Percentiles rank a stretch among this genome's conserved stretches.
phyloP scores from a whole-genome alignment of 2,797 vertebrate species.

The Gallinago solitaria region DNA sequence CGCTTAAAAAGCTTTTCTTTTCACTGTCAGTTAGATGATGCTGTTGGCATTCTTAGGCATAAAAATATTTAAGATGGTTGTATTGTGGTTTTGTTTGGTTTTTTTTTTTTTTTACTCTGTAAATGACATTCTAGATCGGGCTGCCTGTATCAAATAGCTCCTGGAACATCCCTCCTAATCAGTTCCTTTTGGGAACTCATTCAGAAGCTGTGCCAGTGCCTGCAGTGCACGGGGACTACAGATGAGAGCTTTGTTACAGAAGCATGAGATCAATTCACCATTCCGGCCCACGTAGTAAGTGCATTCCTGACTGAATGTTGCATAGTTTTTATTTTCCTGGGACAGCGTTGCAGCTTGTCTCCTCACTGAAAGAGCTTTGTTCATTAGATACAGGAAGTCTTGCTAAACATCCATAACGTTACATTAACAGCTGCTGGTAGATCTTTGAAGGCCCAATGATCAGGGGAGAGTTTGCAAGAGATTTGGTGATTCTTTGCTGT shows the following conservation, averaged over 20 bases:
- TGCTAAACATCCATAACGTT: conserved; percentile 51
- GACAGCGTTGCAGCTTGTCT: conserved; percentile 54
- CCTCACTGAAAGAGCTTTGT: conserved; percentile 38
- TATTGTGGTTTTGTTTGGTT: neutral
- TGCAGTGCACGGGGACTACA: conserved; percentile 22
- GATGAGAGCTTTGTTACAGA: conserved; percentile 62
- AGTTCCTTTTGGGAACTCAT: conserved; percentile 1
- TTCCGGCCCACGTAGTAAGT: conserved; percentile 10
- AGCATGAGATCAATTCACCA: conserved; percentile 55
- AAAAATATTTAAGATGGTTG: neutral
- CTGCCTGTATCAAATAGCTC: conserved; percentile 18
- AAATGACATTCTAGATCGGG: neutral
- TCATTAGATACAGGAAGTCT: conserved; percentile 67
- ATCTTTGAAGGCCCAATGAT: conserved; percentile 13
- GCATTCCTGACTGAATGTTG: conserved; percentile 58
- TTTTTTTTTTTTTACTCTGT: neutral
- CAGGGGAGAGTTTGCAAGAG: neutral
- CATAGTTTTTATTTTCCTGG: conserved; percentile 53
- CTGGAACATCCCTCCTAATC: conserved; percentile 42
- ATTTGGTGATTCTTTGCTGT: conserved; percentile 49
- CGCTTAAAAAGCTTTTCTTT: neutral
- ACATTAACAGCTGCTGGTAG: conserved; percentile 56
- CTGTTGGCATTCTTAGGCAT: neutral
- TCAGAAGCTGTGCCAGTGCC: neutral
- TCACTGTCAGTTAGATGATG: neutral